Percentiles rank a stretch among this genome's conserved stretches.
Evolutionary conservation across 2,888 invertebrate genomes (phyloP).

Genomic region (Epistrophe eligans): DNA sequence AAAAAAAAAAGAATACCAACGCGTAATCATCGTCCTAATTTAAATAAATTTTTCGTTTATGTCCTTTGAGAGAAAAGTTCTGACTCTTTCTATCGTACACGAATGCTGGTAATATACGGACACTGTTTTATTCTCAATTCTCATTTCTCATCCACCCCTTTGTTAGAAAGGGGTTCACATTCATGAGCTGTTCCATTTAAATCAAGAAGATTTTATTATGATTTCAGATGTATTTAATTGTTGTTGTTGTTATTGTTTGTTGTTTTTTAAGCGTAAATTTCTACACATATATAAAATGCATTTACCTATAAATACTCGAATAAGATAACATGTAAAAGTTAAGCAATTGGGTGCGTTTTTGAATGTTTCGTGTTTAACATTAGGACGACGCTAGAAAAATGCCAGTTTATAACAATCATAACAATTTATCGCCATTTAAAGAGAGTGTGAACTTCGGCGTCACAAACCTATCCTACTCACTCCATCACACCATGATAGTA

Average conservation of each 20-base stretch:
- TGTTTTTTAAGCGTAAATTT: too few relatives aligned
- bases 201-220: neutral
- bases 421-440: too few relatives aligned
- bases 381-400: too few relatives aligned
- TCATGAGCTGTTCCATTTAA: slow-evolving; percentile 49
- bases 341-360: too few relatives aligned
- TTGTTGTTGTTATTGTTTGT: neutral
- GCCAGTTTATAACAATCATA: too few relatives aligned
- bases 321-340: too few relatives aligned
- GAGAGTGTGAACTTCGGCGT: too few relatives aligned
- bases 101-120: neutral
- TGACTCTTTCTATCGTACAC: slow-evolving; percentile 9
- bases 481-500: too few relatives aligned
- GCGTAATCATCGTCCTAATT: slow-evolving; percentile 79
- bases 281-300: too few relatives aligned
- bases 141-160: slow-evolving; percentile 54
- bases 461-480: too few relatives aligned
- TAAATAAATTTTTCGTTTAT: slow-evolving; percentile 78
- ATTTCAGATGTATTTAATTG: neutral
- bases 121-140: slow-evolving; percentile 39
- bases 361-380: too few relatives aligned
- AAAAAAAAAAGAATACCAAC: slow-evolving; percentile 62
- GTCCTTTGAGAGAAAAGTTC: slow-evolving; percentile 57
- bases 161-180: slow-evolving; percentile 24
- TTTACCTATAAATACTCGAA: too few relatives aligned